Evolutionary conservation across 2,888 invertebrate genomes (phyloP).

Genomic region (Euproctis similis): DNA sequence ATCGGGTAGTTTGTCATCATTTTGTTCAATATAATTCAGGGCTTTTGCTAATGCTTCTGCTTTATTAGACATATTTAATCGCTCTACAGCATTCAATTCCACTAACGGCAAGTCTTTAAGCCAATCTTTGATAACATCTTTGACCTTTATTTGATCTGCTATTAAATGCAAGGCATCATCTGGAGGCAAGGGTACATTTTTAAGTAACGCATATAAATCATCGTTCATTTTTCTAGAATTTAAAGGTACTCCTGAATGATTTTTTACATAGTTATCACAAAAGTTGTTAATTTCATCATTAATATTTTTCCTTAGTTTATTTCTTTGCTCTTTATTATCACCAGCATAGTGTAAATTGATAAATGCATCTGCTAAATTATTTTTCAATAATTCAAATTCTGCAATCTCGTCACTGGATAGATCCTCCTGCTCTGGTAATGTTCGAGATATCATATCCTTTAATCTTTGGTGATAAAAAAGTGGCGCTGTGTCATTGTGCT

Average conservation of each 20-base stretch:
- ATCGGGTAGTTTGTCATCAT: slow-evolving; percentile 6
- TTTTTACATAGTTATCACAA: slow-evolving; percentile 36
- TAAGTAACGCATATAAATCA: slow-evolving; percentile 34
- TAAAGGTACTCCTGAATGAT: slow-evolving; percentile 27
- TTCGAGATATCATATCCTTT: slow-evolving; percentile 33
- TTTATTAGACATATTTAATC: slow-evolving; percentile 30
- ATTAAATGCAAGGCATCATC: slow-evolving; percentile 34
- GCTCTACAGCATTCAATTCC: slow-evolving; percentile 18
- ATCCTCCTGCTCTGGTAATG: slow-evolving; percentile 24
- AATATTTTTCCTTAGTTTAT: slow-evolving; percentile 34
- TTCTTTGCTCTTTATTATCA: slow-evolving; percentile 22
- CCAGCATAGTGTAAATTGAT: slow-evolving; percentile 38
- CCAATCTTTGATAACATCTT: slow-evolving; percentile 38
- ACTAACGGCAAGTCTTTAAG: slow-evolving; percentile 30
- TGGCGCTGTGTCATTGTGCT: not conserved
- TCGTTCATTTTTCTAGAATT: slow-evolving; percentile 28
- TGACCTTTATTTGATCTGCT: slow-evolving; percentile 35
- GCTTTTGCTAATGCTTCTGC: slow-evolving; percentile 32
- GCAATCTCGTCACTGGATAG: slow-evolving; percentile 29
- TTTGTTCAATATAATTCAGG: slow-evolving; percentile 37
- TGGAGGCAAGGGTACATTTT: slow-evolving; percentile 33
- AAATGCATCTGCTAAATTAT: slow-evolving; percentile 45
- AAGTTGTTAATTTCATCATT: slow-evolving; percentile 34
- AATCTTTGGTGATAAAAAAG: slow-evolving; percentile 22
- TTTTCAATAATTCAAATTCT: slow-evolving; percentile 40